Evolutionary conservation across 2,797 vertebrate species (phyloP), one percentile per base, ranked within the genome.

Genomic region (Distichodus sexfasciatus): DNA sequence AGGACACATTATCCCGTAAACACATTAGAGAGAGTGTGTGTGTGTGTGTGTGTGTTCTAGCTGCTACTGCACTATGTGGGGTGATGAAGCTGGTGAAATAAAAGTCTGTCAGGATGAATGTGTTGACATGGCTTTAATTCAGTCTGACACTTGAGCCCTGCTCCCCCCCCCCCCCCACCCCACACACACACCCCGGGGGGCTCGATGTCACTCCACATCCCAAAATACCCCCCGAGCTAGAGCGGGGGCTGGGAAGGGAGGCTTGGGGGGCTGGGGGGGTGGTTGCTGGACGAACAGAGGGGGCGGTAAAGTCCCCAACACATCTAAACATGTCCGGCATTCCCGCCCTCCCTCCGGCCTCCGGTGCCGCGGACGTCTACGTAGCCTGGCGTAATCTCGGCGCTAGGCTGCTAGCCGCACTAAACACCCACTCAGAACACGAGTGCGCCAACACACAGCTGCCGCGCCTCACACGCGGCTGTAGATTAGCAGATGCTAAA

Each of bases 121-220:
- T 90, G 87, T 88, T 88, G 89, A 90, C 87, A 84, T 83, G n/a
- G 63, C 84, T 84, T 88, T 86, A 85, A 89, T 85, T 87, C 85
- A 87, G 76, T 66, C 69, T 79, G 87, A 85, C 76, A 87, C 77
- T 73, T 79, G 85, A 89, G 79, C 79, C 84, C 60, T 61, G 60
- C 79, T 36, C 55, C 58, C 68, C 61, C 63, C 2, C 6, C 29
- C 21, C 65, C 41, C 21, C 59, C 61, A 28, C 33, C 55, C 24
- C 53, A 47, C 6, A 67, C 67, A 5, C 23, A 36, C 28, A 36
- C 28, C 14, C 38, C 69, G 61, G 66, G 69, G 79, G 73, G 79
- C 81, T 73, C 60, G 76, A 81, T 83, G 83, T 83, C 83, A 82
- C 74, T 69, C 75, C 19, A 62, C 76, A 66, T 82, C 84, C 84